phyloP scores from a whole-genome alignment of 2,113 vertebrate genomes.

The Vidua macroura region DNA sequence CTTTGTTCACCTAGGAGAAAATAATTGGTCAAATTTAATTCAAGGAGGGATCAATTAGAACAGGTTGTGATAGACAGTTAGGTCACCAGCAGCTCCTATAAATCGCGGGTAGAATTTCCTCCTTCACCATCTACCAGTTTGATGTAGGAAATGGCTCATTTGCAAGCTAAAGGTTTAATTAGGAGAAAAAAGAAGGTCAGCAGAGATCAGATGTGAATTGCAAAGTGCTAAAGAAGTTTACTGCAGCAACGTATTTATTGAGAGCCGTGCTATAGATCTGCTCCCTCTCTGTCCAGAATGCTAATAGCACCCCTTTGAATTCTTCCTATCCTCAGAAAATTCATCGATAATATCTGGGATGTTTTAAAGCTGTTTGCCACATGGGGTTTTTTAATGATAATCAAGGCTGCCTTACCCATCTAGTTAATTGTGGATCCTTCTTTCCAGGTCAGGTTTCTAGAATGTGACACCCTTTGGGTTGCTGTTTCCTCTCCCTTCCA shows the following conservation, averaged over 20 bases:
- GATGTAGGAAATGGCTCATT: conserved; percentile 57
- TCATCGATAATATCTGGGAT: not conserved
- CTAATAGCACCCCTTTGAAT: not conserved
- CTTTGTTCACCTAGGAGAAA: conserved; percentile 13
- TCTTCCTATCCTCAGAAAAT: not conserved
- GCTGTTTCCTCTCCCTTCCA: not conserved
- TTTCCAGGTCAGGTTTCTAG: conserved; percentile 30
- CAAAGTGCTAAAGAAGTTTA: conserved; percentile 54
- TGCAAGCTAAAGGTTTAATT: conserved; percentile 65
- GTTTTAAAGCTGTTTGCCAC: not conserved
- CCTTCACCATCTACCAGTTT: not conserved
- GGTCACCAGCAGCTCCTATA: conserved; percentile 24
- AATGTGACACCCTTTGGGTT: conserved; percentile 23
- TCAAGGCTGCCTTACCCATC: conserved; percentile 17
- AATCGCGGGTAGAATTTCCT: conserved; percentile 33
- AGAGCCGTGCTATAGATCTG: conserved; percentile 7
- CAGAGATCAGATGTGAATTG: conserved; percentile 60
- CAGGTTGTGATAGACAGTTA: conserved; percentile 17
- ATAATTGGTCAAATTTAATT: conserved; percentile 28
- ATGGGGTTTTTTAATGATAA: not conserved
- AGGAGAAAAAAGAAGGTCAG: conserved; percentile 53
- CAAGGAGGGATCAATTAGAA: conserved; percentile 26
- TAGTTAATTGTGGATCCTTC: not conserved
- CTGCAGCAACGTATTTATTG: conserved; percentile 1
- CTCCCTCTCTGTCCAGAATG: conserved; percentile 11